Base-by-base conservation (phyloP, 2,113 vertebrate genomes). In the Brienomyrus brachyistius region DNA sequence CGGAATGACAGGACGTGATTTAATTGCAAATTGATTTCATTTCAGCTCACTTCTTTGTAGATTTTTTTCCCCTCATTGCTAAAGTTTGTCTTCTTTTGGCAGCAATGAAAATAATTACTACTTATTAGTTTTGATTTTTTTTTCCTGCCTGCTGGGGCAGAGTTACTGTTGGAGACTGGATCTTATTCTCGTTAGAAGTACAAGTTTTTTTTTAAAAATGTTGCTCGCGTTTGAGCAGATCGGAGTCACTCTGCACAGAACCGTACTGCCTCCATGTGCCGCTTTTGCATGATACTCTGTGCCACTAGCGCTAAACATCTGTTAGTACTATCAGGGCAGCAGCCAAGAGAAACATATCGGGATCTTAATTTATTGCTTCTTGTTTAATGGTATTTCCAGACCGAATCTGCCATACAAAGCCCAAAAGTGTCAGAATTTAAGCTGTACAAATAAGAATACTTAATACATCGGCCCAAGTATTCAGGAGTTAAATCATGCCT, bases 331-430 rank as follows among this genome's bases (percentile, higher is more conserved):
- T 51, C 47, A 86, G 27, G 40, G 56, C 35, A n/a, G 87, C 35
- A 56, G 85, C 85, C 85, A 87, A 87, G n/a, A 35, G 85, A 87
- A 87, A 87, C 51, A 56, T 17, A 52, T 51, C 1, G 0, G n/a
- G 48, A 40, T 56, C 50, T 35, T 52, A 56, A 86, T 86, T 86
- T 86, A 86, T 86, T 50, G 54, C n/a, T 13, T 11, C 11, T 54
- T 19, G 85, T 87, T n/a, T 87, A 47, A 50, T 86, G 31, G 48
- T 31, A 86, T 86, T 86, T 86, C 85, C 85, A 86, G 85, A 52
- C 50, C 11, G 27, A 31, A 31, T 86, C 85, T 19, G 8, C 82
- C 15, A 45, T 48, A 87, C 85, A 54, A 52, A 86, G 84, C 48
- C 84, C 48, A 50, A 87, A 56, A 15, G 27, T 87, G 50, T 87